Evolutionary conservation across 2,888 invertebrate species (phyloP), one percentile per base, ranked within the genome.

Genomic region (Drosophila paracracens): DNA sequence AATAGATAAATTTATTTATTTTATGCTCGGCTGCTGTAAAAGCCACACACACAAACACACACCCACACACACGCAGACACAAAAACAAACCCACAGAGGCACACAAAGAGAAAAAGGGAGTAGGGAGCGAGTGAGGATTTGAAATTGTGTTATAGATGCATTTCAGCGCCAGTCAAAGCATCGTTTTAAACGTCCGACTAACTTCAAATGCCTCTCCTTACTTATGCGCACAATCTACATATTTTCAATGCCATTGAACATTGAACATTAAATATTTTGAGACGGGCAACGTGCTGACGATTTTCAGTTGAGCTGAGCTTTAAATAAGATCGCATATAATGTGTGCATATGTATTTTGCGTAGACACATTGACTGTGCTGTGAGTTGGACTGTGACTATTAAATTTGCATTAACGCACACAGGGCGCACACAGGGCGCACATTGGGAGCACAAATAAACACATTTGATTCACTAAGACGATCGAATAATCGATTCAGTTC

Each of bases 1-100:
- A 87, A 89, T 89, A 82, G 85, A 86, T 86, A 89, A 89, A 86
- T 86, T 89, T 89, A 87, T 89, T 84, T 88, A 89, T 88, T 85
- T 85, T 83, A 85, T 85, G 83, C 83, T 74, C 84, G 69, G 68
- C 74, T 69, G 54, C 68, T 70, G 59, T 57, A 70, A 71, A 75
- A 82, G 70, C 74, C 73, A 65, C 78, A 80, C 60, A 69, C 31
- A 33, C 33, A 33, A 16, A 21, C 21, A 21, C 64, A 70, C 40
- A 59, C 38, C 61, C 51, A 51, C 38, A 46, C 27, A 35, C 13
- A 25, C 8, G 27, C 54, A 4, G 29, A 33, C 33, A 11, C 33
- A 57, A 5, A 36, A 38, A n/a, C 40, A 43, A 33, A 40, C 13
- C 25, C 5, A 33, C 4, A 25, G 10, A 13, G 11, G 40, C 16